These are phyloP conservation scores for Phortica okadai DNA, from an alignment of 2,888 invertebrate genomes.

Conservation along the genomic window DNA sequence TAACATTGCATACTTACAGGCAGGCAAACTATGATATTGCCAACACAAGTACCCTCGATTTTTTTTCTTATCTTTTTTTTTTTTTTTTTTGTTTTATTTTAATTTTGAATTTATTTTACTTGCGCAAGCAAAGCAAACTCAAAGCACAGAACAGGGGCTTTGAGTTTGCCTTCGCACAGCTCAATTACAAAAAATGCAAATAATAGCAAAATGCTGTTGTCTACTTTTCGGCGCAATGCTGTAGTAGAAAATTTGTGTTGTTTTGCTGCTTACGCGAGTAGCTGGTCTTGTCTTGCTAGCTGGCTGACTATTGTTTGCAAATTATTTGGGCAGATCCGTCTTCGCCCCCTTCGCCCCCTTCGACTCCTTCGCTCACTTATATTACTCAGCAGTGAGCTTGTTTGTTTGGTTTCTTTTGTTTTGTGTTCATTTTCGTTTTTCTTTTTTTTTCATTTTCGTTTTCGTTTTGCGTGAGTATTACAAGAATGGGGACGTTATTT, in stretches of 20 bases:
- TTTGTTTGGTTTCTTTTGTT: constrained; percentile 1
- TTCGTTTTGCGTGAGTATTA: constrained; percentile 34
- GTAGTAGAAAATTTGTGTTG: background rate
- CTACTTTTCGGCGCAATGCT: constrained; percentile 40
- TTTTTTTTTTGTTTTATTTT: background rate
- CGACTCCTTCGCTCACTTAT: constrained; percentile 16
- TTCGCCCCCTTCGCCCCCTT: constrained; percentile 31
- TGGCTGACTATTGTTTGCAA: constrained; percentile 55
- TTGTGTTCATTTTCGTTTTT: constrained; percentile 33
- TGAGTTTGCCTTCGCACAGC: background rate
- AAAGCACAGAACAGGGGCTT: background rate
- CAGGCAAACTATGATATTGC: constrained; percentile 5
- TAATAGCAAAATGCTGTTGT: constrained; percentile 54
- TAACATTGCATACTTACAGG: constrained; percentile 11
- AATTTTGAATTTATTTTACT: constrained; percentile 51
- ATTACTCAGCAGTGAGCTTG: background rate
- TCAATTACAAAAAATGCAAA: constrained; percentile 53
- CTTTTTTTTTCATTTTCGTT: constrained; percentile 3
- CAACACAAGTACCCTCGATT: background rate
- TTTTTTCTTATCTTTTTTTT: constrained; percentile 6
- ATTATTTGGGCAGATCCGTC: constrained; percentile 56
- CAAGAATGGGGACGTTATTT: constrained; percentile 53
- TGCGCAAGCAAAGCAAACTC: background rate
- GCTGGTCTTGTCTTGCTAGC: background rate
- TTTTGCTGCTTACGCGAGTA: constrained; percentile 22